Base-by-base conservation (phyloP, 2,113 vertebrate species). In the Microcebus ravelobensis region DNA sequence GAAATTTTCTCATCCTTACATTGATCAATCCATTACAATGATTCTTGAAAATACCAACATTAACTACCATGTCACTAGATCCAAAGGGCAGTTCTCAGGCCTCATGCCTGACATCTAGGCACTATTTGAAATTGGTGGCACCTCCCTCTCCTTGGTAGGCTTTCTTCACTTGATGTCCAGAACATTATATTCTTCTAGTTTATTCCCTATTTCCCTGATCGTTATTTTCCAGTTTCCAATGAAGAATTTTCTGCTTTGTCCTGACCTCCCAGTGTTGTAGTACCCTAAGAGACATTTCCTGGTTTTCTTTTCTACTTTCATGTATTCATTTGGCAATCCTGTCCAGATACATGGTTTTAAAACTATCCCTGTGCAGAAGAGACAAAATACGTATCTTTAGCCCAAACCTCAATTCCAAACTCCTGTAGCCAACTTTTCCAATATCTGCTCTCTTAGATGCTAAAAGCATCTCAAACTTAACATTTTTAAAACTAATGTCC, bases 151-250 rank as follows among this genome's bases (percentile, higher is more conserved):
- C 10, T 39, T 14, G 13, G 52, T 6, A 36, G 12, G 5, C 25
- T 42, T 27, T 57, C 45, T 88, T 94, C 42, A 20, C 23, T 63
- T 65, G 42, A 73, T 15, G 21, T 55, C 45, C 36, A 39, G 31
- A 17, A 21, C 3, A 12, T 34, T 20, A 14, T 2, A 4, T 0
- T 50, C 11, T 48, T 21, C 8, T 65, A 7, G 9, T 8, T 79
- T 89, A 42, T 27, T 9, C 71, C 61, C n/a, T 48, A 2, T 0
- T 5, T 65, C 17, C 4, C 23, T 65, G 42, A 67, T 52, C 29
- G 8, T 12, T 36, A 23, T n/a, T 85, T 52, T 45, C 23, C 17
- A 50, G 12, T 48, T 31, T 67, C 27, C 55, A 3, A 21, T 25
- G 14, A n/a, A 34, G n/a, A 48, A 14, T 17, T 5, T 31, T 18